phyloP scores from a whole-genome alignment of 2,797 vertebrate species.

The Fratercula arctica region DNA sequence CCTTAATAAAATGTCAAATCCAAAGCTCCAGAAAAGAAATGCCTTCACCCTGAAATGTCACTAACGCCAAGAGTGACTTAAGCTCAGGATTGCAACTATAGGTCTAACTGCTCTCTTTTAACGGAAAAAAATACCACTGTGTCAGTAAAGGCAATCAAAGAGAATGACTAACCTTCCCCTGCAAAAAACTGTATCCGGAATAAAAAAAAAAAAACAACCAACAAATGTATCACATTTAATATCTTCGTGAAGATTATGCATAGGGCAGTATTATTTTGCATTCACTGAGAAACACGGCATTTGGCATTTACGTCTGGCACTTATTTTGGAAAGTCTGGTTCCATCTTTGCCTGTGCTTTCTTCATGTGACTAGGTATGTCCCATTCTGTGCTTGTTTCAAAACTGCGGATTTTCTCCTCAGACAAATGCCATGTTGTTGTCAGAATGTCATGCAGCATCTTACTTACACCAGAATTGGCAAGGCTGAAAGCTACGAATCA shows the following conservation, averaged over 20 bases:
- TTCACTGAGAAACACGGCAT: not conserved
- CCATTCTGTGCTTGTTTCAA: not conserved
- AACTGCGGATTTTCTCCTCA: not conserved
- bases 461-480: not conserved
- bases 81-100: not conserved
- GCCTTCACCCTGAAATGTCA: not conserved
- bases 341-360: not conserved
- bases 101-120: not conserved
- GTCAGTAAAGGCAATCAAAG: not conserved
- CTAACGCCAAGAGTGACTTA: not conserved
- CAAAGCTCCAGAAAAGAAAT: not conserved
- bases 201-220: not conserved
- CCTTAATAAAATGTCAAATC: not conserved
- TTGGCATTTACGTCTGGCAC: not conserved
- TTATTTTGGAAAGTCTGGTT: not conserved
- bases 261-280: not conserved
- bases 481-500: not conserved
- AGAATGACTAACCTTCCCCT: not conserved
- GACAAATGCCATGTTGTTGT: not conserved
- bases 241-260: not conserved
- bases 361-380: rapidly evolving
- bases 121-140: not conserved
- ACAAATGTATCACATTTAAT: not conserved
- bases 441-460: not conserved
- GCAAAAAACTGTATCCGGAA: not conserved